A percentile compares a stretch with the other conserved stretches of the same genome.
phyloP scores from a whole-genome alignment of 2,888 invertebrate species.

The Nomada goodeniana region DNA sequence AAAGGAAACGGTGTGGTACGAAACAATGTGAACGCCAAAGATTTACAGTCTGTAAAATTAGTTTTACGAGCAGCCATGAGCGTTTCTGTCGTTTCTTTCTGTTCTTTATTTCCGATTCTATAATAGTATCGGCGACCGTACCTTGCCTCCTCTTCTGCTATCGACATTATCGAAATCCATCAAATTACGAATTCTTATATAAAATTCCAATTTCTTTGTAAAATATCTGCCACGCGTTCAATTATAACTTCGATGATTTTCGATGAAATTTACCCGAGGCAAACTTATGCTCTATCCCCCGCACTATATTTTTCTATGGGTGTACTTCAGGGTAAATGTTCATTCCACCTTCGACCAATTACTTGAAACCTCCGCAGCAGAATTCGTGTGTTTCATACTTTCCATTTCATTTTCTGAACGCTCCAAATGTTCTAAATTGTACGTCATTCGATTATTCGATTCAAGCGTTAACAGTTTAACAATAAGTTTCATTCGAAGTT shows the following conservation, averaged over 20 bases:
- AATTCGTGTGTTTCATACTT: no score
- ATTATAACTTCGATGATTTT: no score
- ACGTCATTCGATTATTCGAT: neutral
- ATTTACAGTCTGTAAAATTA: constrained; percentile 25
- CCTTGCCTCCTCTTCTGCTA: no score
- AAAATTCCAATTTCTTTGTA: neutral
- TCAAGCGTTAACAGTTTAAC: neutral
- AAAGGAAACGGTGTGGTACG: neutral
- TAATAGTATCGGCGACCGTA: neutral
- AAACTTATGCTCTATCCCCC: no score
- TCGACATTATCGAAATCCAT: neutral
- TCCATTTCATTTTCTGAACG: no score
- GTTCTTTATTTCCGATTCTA: constrained; percentile 11
- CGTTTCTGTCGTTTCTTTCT: neutral
- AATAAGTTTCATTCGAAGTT: neutral
- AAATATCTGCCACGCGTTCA: neutral
- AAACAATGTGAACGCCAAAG: constrained; percentile 1
- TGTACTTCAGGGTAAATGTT: neutral
- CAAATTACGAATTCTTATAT: neutral
- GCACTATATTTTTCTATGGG: no score
- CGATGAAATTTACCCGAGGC: no score
- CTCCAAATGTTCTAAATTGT: neutral
- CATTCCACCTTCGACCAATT: constrained; percentile 16
- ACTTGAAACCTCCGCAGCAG: neutral
- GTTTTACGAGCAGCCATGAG: neutral